phyloP scores from a whole-genome alignment of 2,797 vertebrate genomes.

The Sebastes diploproa region DNA sequence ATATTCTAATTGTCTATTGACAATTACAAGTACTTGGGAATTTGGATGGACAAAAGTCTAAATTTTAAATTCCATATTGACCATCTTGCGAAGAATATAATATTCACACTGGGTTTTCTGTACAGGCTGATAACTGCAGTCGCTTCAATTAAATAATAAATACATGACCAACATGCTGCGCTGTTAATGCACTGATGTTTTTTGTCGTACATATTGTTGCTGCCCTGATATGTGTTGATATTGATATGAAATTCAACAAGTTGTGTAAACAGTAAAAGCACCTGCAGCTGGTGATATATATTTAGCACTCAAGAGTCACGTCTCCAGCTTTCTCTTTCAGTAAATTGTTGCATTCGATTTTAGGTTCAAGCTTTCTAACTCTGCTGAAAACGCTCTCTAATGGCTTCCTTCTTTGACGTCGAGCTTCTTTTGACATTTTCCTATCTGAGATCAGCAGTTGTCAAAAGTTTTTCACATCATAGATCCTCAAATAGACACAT shows the following conservation, averaged over 20 bases:
- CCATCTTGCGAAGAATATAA: no score
- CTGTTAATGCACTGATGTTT: no score
- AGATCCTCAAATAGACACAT: slow-evolving; percentile 10
- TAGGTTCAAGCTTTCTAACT: background rate
- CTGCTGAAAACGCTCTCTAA: slow-evolving; percentile 4
- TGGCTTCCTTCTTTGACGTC: slow-evolving; percentile 25
- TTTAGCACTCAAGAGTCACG: background rate
- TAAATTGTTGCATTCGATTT: slow-evolving; percentile 13
- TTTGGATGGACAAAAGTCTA: no score
- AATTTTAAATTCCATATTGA: no score
- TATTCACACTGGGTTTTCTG: no score
- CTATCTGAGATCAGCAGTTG: slow-evolving; percentile 38
- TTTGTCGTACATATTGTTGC: no score
- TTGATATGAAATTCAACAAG: background rate
- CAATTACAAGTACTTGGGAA: no score
- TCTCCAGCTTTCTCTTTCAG: slow-evolving; percentile 3
- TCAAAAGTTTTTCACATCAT: slow-evolving; percentile 32
- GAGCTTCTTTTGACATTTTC: slow-evolving; percentile 42
- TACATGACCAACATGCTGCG: accelerated
- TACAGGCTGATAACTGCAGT: no score
- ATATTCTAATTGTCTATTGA: no score
- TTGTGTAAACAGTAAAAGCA: background rate
- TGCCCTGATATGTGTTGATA: no score
- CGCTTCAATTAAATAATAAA: no score
- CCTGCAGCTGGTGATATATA: slow-evolving; percentile 7